phyloP scores from a whole-genome alignment of 2,888 invertebrate species.

The Yponomeuta sedellus region DNA sequence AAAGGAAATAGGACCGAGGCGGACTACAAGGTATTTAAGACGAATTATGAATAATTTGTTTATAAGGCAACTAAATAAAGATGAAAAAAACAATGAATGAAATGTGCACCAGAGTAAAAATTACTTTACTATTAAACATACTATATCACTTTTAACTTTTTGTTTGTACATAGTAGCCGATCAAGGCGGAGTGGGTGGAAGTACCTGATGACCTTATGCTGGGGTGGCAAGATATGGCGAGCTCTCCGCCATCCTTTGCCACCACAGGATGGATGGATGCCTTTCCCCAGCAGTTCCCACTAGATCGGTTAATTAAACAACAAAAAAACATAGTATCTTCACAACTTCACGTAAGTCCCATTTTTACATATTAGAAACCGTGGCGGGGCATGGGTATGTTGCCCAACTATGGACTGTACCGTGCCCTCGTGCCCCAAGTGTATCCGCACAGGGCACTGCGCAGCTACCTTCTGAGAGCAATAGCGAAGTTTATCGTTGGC shows the following conservation, averaged over 20 bases:
- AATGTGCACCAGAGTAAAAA: not conserved
- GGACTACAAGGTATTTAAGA: no score
- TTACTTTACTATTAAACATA: not conserved
- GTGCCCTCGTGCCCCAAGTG: slow-evolving; percentile 22
- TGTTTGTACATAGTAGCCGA: no score
- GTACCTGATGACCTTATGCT: no score
- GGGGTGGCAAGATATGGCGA: no score
- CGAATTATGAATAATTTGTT: no score
- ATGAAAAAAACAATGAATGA: not conserved
- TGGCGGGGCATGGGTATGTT: slow-evolving; percentile 36
- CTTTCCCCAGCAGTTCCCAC: no score
- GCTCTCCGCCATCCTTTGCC: no score
- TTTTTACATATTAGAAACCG: not conserved
- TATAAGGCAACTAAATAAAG: no score
- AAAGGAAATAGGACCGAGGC: not conserved
- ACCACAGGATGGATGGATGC: no score
- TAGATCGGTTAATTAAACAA: no score
- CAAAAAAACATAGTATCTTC: not conserved
- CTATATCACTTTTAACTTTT: no score
- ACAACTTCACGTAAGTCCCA: not conserved
- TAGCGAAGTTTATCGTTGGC: slow-evolving; percentile 6
- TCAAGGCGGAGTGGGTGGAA: no score
- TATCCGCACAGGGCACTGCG: slow-evolving; percentile 24
- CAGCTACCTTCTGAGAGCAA: slow-evolving; percentile 19
- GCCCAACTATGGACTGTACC: slow-evolving; percentile 20